Conservation (phyloP, 1,140 invertebrate species). For the Formica selysi region DNA sequence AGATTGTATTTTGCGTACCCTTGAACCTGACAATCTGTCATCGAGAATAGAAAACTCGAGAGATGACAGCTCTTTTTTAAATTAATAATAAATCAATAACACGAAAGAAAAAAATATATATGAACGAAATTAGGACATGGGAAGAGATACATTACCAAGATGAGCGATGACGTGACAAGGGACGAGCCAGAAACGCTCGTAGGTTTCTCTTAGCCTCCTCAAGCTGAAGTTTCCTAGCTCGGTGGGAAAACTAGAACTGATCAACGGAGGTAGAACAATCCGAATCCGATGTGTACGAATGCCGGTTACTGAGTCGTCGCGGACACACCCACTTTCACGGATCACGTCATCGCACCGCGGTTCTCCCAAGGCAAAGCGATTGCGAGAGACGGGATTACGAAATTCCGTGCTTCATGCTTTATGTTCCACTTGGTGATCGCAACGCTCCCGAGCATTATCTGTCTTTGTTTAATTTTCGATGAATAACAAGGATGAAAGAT, state of each 20-base stretch:
- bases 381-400: conserved; percentile 27
- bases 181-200: background rate
- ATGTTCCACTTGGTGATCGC: too few relatives aligned
- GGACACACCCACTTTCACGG: conserved; percentile 72
- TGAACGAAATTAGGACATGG: too few relatives aligned
- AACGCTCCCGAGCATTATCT: too few relatives aligned
- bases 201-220: background rate
- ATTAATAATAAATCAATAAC: too few relatives aligned
- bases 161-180: background rate
- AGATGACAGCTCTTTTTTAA: too few relatives aligned
- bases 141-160: background rate
- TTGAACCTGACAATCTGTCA: too few relatives aligned
- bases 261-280: background rate
- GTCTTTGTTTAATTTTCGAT: too few relatives aligned
- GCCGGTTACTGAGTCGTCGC: conserved; percentile 25
- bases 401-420: background rate
- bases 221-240: background rate
- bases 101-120: too few relatives aligned
- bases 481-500: too few relatives aligned
- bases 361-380: conserved; percentile 54
- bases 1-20: background rate
- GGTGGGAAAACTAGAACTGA: background rate
- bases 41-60: too few relatives aligned
- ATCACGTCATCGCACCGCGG: conserved; percentile 64
- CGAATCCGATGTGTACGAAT: background rate